These are phyloP conservation scores for Zosterops borbonicus DNA, from an alignment of 2,113 vertebrate genomes.

Conservation along the genomic window DNA sequence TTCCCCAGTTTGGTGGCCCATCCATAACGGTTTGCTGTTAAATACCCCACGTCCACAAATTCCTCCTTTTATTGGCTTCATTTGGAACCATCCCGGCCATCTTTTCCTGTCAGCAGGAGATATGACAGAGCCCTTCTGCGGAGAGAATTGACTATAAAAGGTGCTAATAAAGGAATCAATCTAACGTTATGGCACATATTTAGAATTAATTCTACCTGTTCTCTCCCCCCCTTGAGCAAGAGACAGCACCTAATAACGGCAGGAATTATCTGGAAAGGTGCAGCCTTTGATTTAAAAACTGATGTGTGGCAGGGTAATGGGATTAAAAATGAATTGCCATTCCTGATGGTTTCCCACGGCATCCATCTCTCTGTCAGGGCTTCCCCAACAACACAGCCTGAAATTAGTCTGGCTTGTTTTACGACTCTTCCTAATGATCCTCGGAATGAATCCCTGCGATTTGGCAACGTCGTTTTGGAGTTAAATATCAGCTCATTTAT, in stretches of 20 bases:
- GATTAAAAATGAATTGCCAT: constrained; percentile 5
- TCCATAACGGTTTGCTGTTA: constrained; percentile 17
- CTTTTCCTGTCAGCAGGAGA: not conserved
- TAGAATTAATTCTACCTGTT: constrained; percentile 1
- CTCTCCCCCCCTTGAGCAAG: not conserved
- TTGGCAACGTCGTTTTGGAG: not conserved
- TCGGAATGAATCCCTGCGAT: not conserved
- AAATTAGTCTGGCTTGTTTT: constrained; percentile 12
- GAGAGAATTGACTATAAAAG: not conserved
- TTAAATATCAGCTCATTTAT: not conserved
- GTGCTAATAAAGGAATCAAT: not conserved
- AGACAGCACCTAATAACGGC: not conserved
- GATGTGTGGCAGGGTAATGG: not conserved
- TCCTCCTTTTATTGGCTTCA: constrained; percentile 21
- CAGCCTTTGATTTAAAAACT: constrained; percentile 19
- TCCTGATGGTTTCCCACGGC: constrained; percentile 1
- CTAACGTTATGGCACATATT: not conserved
- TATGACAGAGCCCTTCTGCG: not conserved
- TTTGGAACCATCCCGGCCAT: not conserved
- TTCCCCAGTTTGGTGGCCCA: not conserved
- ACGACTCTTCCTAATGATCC: not conserved
- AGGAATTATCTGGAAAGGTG: not conserved
- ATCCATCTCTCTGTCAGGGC: constrained; percentile 30
- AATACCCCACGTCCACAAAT: not conserved
- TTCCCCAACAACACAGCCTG: constrained; percentile 10